Conservation (phyloP, 2,888 invertebrate species). For the Drosophila paramelanica region DNA sequence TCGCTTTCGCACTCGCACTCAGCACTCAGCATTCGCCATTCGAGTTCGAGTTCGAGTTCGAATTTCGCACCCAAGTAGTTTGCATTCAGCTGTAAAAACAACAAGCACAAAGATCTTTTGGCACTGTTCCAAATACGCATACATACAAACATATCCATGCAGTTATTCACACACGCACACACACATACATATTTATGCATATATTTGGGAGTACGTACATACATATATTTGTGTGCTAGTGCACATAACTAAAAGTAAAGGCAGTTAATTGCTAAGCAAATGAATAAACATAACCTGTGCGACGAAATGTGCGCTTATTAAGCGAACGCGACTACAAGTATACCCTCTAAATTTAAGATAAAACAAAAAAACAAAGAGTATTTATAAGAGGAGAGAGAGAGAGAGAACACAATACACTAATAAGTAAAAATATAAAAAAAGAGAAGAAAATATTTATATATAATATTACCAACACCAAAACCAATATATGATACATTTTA, state of each 20-base stretch:
- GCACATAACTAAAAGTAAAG: slow-evolving; percentile 28
- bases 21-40: neutral
- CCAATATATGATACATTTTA: too few relatives aligned
- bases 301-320: neutral
- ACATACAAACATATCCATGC: slow-evolving; percentile 8
- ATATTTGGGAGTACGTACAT: neutral
- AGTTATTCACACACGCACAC: neutral
- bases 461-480: too few relatives aligned
- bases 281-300: slow-evolving; percentile 65
- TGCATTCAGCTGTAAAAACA: slow-evolving; percentile 31
- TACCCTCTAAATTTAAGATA: slow-evolving; percentile 28
- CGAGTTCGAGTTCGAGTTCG: slow-evolving; percentile 1
- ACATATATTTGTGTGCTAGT: neutral
- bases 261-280: slow-evolving; percentile 70
- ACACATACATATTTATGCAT: neutral
- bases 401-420: too few relatives aligned
- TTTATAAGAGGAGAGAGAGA: too few relatives aligned
- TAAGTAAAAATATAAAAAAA: too few relatives aligned
- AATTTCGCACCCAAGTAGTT: slow-evolving; percentile 26
- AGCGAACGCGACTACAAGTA: neutral
- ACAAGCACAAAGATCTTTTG: slow-evolving; percentile 33
- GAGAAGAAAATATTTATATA: too few relatives aligned
- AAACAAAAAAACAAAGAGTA: neutral
- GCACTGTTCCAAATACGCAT: slow-evolving; percentile 23
- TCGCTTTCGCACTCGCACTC: slow-evolving; percentile 10